These are phyloP conservation scores for Pseudococcus jackbeardsleyi DNA, from an alignment of 2,888 invertebrate species.

Conservation along the genomic window DNA sequence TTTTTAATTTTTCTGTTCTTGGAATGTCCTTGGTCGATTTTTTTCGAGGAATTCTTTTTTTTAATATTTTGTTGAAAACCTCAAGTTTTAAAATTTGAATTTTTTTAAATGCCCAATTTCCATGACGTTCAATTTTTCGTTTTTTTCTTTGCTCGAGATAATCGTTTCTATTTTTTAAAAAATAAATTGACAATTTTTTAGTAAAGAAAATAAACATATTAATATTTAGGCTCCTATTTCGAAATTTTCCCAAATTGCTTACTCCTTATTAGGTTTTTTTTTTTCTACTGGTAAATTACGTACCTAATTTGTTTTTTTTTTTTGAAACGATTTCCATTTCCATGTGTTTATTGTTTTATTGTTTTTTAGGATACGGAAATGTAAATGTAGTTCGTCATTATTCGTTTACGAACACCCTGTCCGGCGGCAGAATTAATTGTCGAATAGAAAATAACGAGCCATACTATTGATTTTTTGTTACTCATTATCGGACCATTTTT, in stretches of 20 bases:
- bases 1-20: no score
- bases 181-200: no score
- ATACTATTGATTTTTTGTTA: neutral
- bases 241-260: neutral
- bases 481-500: neutral
- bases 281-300: neutral
- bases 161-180: no score
- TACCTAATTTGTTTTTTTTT: neutral
- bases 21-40: no score
- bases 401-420: neutral
- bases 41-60: no score
- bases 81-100: no score
- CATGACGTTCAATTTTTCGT: no score
- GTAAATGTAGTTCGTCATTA: neutral
- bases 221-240: no score
- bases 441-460: neutral
- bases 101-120: no score
- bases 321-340: neutral
- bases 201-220: no score
- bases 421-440: neutral
- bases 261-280: neutral
- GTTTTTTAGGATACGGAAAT: constrained; percentile 11
- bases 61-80: no score
- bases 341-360: neutral
- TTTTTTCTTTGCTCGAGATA: no score